Evolutionary conservation across 2,888 invertebrate genomes (phyloP).

Genomic region (Halocaridina rubra): DNA sequence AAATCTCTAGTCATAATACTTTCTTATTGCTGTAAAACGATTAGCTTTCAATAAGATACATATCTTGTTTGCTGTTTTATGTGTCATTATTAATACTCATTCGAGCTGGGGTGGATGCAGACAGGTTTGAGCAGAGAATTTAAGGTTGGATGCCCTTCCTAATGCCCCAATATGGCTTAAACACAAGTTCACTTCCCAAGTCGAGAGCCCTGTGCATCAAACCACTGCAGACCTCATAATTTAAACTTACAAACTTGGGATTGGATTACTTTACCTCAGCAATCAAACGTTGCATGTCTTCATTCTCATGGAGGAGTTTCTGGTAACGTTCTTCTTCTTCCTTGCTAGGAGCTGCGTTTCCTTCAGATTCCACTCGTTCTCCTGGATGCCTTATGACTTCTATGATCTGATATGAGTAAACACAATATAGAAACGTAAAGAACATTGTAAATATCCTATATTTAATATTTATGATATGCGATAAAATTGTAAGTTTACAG

Average conservation of each 20-base stretch:
- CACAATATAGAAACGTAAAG: too few relatives aligned
- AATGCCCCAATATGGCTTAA: neutral
- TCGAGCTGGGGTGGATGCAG: too few relatives aligned
- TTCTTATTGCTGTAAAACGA: neutral
- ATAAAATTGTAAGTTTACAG: too few relatives aligned
- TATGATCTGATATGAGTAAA: too few relatives aligned
- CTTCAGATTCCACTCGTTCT: conserved; percentile 66
- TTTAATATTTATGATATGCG: too few relatives aligned
- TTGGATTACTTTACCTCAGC: conserved; percentile 88
- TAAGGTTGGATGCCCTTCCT: too few relatives aligned
- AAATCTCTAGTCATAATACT: neutral
- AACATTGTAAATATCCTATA: too few relatives aligned
- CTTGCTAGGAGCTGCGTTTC: conserved; percentile 68
- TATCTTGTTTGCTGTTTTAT: too few relatives aligned
- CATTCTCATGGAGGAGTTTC: conserved; percentile 92
- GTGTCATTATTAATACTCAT: too few relatives aligned
- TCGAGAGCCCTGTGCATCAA: neutral
- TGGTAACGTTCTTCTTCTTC: conserved; percentile 96
- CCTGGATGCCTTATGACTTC: conserved; percentile 90
- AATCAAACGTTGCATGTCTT: conserved; percentile 94
- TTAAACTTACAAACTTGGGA: neutral
- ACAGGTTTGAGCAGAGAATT: too few relatives aligned
- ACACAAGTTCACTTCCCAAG: neutral
- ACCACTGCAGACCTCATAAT: neutral
- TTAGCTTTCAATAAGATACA: neutral